Evolutionary conservation across 2,888 invertebrate species (phyloP), one percentile per base, ranked within the genome.

Genomic region (Siphonodentalium dalli): DNA sequence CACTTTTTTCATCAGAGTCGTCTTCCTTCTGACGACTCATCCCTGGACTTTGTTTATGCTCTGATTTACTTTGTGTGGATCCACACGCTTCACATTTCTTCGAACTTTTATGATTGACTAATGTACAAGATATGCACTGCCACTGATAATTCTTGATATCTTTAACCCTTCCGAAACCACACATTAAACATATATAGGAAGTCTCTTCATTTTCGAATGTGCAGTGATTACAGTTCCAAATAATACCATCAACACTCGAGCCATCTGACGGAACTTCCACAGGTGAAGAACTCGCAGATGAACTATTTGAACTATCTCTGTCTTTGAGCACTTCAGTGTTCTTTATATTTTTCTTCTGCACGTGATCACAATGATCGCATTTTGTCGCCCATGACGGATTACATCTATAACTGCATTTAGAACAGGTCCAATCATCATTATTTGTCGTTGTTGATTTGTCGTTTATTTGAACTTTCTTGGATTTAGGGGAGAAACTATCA

Each of bases 151-250:
- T 42, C 3, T 37, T 41, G 15, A 31, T 50, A 15, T 43, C 38
- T 21, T 58, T n/a, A 8, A 38, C 50, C 23, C 49, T 58, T 15
- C 52, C 47, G 38, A 59, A 91, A 34, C 91, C 91, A 79, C 95
- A 95, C 0, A 91, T 92, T 11, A 90, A 89, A 79, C 95, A 95
- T 0, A 88, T 88, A 55, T 87, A 85, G 0, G 88, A 87, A 21
- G 86, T 83, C 0, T 86, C 84, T 18, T 88, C 87, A 82, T 95
- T 95, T 23, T 92, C 86, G 53, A 93, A 84, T 2, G 94, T 94
- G 78, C 95, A 95, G 68, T 92, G 90, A 61, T 87, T 87, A 79
- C 94, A 95, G 13, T 90, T 87, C 94, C 94, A 95, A 39, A 41
- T 43, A 9, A 35, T 6, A 13, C 13, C 44, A 1, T 44, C 34